Percentiles rank a stretch among this genome's conserved stretches.
Conservation (phyloP, 2,113 vertebrate species). For the Psilopsiagon aymara region DNA sequence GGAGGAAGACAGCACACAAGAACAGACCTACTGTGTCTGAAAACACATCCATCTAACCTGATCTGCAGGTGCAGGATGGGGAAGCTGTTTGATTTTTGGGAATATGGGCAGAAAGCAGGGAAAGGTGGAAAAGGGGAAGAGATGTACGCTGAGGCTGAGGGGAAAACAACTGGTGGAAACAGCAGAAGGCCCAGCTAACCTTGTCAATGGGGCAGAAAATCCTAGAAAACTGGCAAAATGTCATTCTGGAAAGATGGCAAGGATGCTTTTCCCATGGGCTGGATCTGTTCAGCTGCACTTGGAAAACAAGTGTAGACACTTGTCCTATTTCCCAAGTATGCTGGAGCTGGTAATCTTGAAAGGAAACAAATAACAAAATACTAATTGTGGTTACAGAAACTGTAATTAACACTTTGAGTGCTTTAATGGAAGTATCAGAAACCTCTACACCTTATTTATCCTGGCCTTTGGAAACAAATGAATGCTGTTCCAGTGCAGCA, state of each 20-base stretch:
- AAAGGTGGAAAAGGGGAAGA: neutral
- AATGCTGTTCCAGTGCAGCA: neutral
- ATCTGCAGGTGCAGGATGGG: neutral
- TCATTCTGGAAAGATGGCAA: neutral
- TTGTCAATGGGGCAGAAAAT: neutral
- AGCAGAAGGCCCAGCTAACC: neutral
- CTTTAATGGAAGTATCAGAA: neutral
- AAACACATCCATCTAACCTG: neutral
- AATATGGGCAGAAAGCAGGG: neutral
- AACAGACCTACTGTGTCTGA: neutral
- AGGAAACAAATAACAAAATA: neutral
- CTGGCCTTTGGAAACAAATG: neutral
- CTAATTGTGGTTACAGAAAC: neutral
- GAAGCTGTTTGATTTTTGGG: neutral
- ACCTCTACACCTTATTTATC: neutral
- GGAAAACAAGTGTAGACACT: neutral
- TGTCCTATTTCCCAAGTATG: neutral
- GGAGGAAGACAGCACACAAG: neutral
- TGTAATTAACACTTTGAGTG: neutral
- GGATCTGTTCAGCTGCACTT: neutral
- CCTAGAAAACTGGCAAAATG: neutral
- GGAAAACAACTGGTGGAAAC: neutral
- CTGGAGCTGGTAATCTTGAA: neutral
- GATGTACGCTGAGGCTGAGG: neutral
- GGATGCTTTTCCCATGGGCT: neutral